Base-by-base conservation (phyloP, 2,113 vertebrate genomes). In the Phyllostomus hastatus region DNA sequence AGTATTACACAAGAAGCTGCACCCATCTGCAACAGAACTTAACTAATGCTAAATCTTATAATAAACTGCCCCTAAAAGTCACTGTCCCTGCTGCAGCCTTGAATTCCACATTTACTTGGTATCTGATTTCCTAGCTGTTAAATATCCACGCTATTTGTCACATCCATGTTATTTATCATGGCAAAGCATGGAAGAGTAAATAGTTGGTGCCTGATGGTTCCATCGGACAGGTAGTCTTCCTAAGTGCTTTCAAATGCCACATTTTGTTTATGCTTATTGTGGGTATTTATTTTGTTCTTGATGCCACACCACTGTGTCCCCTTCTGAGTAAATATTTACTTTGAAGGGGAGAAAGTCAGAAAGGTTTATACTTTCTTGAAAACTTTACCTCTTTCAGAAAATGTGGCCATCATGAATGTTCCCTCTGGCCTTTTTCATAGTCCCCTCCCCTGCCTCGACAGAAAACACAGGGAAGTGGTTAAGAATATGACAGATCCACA, bases 21-120 rank as follows among this genome's bases (percentile, higher is more conserved):
- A 90, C 50, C 97, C 92, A 96, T 97, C 93, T 83, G 81, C 76
- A 86, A 28, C 82, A 98, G 95, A 96, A 24, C 3, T 85, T 95
- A 96, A 88, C 31, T 79, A 94, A 76, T 61, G 69, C 75, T 96
- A 91, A 97, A 94, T 97, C 82, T 88, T 95, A 95, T 97, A 20
- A 59, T 43, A 79, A 75, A 22, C 7, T 1, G 70, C 16, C 0
- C 10, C 31, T n/a, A 31, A 0, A n/a, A 83, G 17, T 17, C 2
- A 4, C 8, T 87, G 0, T 0, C 50, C n/a, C 76, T 66, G 92
- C 84, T 69, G 50, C 52, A 8, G 3, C 1, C 3, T 2, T 92
- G 75, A 96, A 95, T 90, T 91, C 70, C 85, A 95, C 66, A 94
- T 81, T 97, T 93, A 83, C 78, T 96, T 61, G 52, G 57, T 97